Conservation (phyloP, 2,113 vertebrate genomes). For the Australoheros scitulus region DNA sequence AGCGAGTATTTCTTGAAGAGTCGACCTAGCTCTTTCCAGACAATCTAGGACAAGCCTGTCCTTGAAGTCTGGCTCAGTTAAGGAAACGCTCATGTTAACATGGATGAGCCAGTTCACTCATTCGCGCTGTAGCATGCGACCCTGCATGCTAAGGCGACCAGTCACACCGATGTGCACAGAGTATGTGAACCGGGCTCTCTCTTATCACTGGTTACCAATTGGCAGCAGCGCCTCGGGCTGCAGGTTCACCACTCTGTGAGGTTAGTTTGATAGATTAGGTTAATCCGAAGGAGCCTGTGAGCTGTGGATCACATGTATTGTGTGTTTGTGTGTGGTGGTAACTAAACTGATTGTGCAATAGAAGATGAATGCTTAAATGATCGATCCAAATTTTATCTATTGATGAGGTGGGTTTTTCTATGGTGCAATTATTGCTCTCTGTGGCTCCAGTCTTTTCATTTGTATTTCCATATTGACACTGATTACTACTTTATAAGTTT, state of each 20-base stretch:
- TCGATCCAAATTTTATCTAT: background rate
- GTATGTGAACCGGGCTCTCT: constrained; percentile 30
- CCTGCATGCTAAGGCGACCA: constrained; percentile 29
- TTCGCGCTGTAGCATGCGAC: constrained; percentile 28
- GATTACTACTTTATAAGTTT: background rate
- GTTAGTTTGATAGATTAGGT: constrained; percentile 30
- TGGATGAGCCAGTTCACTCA: constrained; percentile 55
- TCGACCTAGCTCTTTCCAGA: constrained; percentile 23
- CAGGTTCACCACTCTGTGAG: constrained; percentile 14
- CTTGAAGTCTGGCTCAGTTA: constrained; percentile 51
- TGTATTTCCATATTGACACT: background rate
- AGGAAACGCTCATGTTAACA: constrained; percentile 27
- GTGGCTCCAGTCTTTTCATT: background rate
- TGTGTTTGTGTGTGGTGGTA: constrained; percentile 5
- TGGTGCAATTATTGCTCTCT: background rate
- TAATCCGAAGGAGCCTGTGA: constrained; percentile 6
- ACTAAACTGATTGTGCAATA: background rate
- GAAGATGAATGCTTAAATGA: background rate
- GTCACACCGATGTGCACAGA: constrained; percentile 62
- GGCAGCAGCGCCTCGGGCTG: constrained; percentile 28
- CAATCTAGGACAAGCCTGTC: constrained; percentile 50
- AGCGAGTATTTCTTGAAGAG: constrained; percentile 13
- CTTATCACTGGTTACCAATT: constrained; percentile 34
- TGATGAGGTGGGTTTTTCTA: background rate
- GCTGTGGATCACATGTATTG: background rate